These are phyloP conservation scores for Alcedo quadribrachys DNA, from an alignment of 2,797 vertebrate species.

Conservation along the genomic window DNA sequence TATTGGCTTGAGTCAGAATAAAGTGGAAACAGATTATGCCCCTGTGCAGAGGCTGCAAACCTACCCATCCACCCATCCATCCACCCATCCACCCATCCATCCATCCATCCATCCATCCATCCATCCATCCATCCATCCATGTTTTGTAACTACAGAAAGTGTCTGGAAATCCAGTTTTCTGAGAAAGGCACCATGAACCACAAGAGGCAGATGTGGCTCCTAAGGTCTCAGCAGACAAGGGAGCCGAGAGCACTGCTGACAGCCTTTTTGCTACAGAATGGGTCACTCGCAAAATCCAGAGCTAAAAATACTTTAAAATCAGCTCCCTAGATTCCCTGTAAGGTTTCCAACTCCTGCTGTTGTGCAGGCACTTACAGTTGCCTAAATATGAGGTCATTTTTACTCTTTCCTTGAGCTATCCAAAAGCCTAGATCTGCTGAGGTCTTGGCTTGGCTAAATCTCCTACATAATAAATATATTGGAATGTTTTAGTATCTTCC, in stretches of 20 bases:
- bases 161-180: neutral
- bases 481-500: neutral
- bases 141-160: neutral
- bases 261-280: neutral
- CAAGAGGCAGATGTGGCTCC: neutral
- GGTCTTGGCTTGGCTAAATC: neutral
- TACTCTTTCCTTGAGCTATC: neutral
- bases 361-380: neutral
- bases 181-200: neutral
- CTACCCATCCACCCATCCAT: no score
- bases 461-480: neutral
- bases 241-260: neutral
- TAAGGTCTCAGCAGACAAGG: neutral
- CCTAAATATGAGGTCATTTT: neutral
- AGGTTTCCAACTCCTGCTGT: neutral
- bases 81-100: no score
- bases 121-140: no score
- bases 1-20: neutral
- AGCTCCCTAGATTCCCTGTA: neutral
- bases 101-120: no score
- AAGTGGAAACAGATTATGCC: conserved; percentile 3
- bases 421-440: neutral
- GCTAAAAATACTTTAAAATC: neutral
- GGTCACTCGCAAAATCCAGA: neutral
- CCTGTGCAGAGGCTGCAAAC: neutral